These are phyloP conservation scores for Lineus longissimus DNA, from an alignment of 1,140 invertebrate genomes.

Conservation along the genomic window DNA sequence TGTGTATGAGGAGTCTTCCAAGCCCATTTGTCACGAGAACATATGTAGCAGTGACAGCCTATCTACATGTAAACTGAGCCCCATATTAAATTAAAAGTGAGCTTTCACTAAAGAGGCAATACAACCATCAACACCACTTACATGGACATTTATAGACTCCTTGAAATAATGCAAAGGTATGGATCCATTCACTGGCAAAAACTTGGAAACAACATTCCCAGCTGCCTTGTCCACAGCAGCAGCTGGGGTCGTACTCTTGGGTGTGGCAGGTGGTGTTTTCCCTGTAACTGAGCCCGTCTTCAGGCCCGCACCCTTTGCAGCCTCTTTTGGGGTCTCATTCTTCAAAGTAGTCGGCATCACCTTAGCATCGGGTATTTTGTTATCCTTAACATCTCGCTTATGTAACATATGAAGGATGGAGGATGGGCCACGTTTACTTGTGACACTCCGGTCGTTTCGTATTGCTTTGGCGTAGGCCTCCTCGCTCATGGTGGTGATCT, in stretches of 20 bases:
- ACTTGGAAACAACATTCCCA: too few relatives aligned
- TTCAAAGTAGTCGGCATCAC: background rate
- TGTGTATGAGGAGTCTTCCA: background rate
- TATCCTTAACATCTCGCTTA: background rate
- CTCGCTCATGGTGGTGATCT: conserved; percentile 29
- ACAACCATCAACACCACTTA: too few relatives aligned
- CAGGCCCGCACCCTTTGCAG: background rate
- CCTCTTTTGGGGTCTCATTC: background rate
- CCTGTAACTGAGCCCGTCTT: background rate
- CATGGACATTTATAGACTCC: conserved; percentile 21
- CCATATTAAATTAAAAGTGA: too few relatives aligned
- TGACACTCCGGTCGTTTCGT: background rate
- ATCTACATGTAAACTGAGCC: too few relatives aligned
- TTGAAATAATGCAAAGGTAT: conserved; percentile 17
- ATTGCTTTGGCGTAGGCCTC: background rate
- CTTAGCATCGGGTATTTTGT: background rate
- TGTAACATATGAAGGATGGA: background rate
- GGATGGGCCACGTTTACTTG: background rate
- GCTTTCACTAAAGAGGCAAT: too few relatives aligned
- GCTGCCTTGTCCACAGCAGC: too few relatives aligned
- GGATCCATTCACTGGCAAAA: too few relatives aligned
- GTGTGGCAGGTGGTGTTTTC: background rate
- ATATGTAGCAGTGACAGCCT: background rate
- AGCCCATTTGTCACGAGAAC: background rate
- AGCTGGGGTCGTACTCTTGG: too few relatives aligned